Evolutionary conservation across 1,140 invertebrate genomes (phyloP).

Genomic region (Halictus rubicundus): DNA sequence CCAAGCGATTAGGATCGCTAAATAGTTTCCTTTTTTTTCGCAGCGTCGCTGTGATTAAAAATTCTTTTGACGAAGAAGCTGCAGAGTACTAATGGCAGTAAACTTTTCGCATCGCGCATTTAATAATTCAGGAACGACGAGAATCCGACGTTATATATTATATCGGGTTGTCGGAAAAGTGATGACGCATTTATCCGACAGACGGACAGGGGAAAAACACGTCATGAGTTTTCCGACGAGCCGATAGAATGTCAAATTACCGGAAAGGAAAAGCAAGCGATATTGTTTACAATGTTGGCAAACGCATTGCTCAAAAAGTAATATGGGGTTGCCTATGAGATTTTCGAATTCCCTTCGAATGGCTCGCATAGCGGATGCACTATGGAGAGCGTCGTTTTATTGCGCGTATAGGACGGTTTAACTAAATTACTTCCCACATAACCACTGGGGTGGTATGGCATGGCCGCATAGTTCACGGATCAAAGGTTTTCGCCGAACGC

Average conservation of each 20-base stretch:
- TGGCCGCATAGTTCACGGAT: constrained; percentile 66
- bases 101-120: background rate
- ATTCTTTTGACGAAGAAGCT: no score
- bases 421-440: constrained; percentile 67
- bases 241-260: no score
- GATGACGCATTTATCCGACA: no score
- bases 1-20: no score
- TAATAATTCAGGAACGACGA: background rate
- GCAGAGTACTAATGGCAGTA: background rate
- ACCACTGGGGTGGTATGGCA: constrained; percentile 63
- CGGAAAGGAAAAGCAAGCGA: background rate
- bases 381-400: constrained; percentile 56
- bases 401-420: constrained; percentile 63
- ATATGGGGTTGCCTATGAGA: constrained; percentile 28
- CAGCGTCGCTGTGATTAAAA: no score
- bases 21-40: no score
- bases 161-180: no score
- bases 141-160: no score
- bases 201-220: no score
- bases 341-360: constrained; percentile 46
- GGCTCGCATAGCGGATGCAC: constrained; percentile 33
- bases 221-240: no score
- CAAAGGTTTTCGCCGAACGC: constrained; percentile 61
- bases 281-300: constrained; percentile 35
- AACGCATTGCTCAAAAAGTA: constrained; percentile 13